Evolutionary conservation across 2,888 invertebrate species (phyloP).

Genomic region (Pedicia rivosa): DNA sequence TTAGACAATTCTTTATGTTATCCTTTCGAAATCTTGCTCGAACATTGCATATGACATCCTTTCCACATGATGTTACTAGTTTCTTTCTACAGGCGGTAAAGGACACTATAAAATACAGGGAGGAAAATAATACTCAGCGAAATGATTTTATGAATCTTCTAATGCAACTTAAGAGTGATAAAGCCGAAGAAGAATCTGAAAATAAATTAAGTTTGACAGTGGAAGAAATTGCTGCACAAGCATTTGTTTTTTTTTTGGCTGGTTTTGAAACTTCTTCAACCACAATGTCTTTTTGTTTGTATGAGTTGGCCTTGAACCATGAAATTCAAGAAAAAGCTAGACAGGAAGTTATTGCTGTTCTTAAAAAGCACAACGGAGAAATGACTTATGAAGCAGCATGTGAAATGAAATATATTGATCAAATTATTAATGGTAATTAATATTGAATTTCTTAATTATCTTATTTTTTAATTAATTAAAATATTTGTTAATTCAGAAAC

Average conservation of each 20-base stretch:
- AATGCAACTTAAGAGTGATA: constrained; percentile 14
- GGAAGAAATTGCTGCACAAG: constrained; percentile 35
- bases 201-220: constrained; percentile 9
- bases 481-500: constrained; percentile 3
- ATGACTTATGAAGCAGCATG: constrained; percentile 37
- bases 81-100: constrained; percentile 20
- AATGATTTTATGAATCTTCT: constrained; percentile 20
- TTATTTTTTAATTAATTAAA: no score
- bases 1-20: neutral
- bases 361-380: constrained; percentile 29
- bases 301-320: constrained; percentile 35
- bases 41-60: constrained; percentile 11
- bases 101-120: constrained; percentile 18
- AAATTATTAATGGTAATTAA: constrained; percentile 39
- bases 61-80: constrained; percentile 13
- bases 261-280: constrained; percentile 44
- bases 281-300: constrained; percentile 36
- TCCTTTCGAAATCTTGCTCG: constrained; percentile 1
- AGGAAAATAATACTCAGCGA: constrained; percentile 15
- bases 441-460: no score
- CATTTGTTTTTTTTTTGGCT: constrained; percentile 41
- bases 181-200: neutral
- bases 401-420: constrained; percentile 39
- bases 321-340: constrained; percentile 33
- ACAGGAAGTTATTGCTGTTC: constrained; percentile 31